Conservation (phyloP, 2,113 vertebrate genomes). For the Picathartes gymnocephalus region DNA sequence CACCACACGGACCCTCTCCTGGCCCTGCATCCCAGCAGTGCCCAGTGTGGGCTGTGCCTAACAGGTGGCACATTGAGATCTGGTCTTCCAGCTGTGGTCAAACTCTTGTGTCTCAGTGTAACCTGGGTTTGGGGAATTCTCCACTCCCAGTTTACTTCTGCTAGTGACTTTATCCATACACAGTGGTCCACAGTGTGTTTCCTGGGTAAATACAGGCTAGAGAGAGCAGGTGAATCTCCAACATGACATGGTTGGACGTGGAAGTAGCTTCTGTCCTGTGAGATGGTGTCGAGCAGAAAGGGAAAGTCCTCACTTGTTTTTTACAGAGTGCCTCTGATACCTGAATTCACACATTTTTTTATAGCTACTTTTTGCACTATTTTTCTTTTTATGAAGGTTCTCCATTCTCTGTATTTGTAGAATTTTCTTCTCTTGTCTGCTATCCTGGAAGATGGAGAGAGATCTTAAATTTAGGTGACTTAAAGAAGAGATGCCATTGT, state of each 20-base stretch:
- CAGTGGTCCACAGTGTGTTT: not conserved
- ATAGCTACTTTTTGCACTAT: not conserved
- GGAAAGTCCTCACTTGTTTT: not conserved
- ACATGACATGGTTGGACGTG: rapidly evolving
- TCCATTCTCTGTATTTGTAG: not conserved
- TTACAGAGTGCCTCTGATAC: not conserved
- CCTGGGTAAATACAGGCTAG: not conserved
- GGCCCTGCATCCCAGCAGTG: not conserved
- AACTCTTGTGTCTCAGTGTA: not conserved
- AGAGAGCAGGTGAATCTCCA: not conserved
- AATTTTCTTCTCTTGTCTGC: not conserved
- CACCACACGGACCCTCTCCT: not conserved
- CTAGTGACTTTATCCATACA: rapidly evolving
- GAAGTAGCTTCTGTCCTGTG: not conserved
- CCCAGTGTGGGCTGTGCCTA: rapidly evolving
- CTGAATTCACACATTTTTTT: not conserved
- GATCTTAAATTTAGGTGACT: not conserved
- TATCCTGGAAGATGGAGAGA: not conserved
- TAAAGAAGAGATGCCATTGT: not conserved
- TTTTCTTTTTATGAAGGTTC: not conserved
- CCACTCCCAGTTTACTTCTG: not conserved
- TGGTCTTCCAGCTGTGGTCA: not conserved
- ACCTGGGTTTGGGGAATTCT: not conserved
- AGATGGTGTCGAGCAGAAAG: not conserved
- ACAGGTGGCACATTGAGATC: not conserved